Percentiles rank a stretch among this genome's conserved stretches.
These are phyloP conservation scores for Toxotes jaculatrix DNA, from an alignment of 2,113 vertebrate species.

Conservation along the genomic window DNA sequence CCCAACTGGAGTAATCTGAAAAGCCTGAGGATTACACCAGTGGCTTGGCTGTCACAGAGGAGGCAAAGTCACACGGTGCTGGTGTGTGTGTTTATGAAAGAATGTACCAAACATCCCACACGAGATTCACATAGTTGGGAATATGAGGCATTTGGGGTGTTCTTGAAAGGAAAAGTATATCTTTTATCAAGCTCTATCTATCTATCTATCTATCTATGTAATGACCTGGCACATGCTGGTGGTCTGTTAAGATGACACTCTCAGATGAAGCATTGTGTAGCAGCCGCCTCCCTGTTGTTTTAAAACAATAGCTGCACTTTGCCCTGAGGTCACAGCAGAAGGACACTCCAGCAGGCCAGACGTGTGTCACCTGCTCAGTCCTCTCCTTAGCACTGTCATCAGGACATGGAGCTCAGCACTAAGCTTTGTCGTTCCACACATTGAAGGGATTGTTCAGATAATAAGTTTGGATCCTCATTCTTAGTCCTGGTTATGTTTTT, in stretches of 20 bases:
- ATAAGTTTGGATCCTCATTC: not conserved
- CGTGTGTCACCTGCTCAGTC: slow-evolving; percentile 76
- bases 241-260: slow-evolving; percentile 20
- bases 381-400: slow-evolving; percentile 37
- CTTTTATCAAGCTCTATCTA: not conserved
- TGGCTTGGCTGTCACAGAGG: slow-evolving; percentile 75
- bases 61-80: slow-evolving; percentile 70
- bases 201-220: not conserved
- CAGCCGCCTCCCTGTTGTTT: slow-evolving; percentile 49
- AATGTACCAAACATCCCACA: slow-evolving; percentile 49
- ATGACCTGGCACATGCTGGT: not conserved
- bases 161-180: not conserved
- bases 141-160: not conserved
- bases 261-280: slow-evolving; percentile 37
- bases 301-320: slow-evolving; percentile 71
- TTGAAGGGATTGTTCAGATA: slow-evolving; percentile 27
- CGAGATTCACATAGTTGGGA: slow-evolving; percentile 5
- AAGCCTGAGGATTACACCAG: slow-evolving; percentile 81
- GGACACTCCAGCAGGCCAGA: slow-evolving; percentile 50
- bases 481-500: not conserved
- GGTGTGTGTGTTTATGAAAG: slow-evolving; percentile 41
- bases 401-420: slow-evolving; percentile 28
- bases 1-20: slow-evolving; percentile 84
- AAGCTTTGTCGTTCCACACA: slow-evolving; percentile 27
- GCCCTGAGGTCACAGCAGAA: slow-evolving; percentile 70